Conservation (phyloP, 2,888 invertebrate genomes). For the Drepanosiphum platanoidis region DNA sequence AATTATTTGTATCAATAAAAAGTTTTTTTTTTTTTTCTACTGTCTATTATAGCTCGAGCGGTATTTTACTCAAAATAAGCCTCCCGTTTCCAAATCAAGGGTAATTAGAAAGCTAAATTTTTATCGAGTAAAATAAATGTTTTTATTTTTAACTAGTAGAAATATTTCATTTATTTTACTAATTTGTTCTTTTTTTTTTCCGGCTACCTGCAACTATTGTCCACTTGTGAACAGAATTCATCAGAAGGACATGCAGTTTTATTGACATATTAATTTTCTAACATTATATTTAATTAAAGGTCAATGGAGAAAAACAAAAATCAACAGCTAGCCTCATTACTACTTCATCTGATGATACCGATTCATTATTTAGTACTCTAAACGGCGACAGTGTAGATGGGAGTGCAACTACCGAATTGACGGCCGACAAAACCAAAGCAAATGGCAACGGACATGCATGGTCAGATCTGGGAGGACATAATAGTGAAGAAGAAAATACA, state of each 20-base stretch:
- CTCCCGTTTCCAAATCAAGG: conserved; percentile 56
- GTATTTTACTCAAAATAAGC: conserved; percentile 61
- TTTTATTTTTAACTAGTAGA: conserved; percentile 16
- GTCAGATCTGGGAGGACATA: conserved; percentile 39
- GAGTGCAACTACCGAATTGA: conserved; percentile 1
- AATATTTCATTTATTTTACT: conserved; percentile 51
- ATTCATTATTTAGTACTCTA: conserved; percentile 52
- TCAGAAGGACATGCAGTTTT: conserved; percentile 38
- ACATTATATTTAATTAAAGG: conserved; percentile 10
- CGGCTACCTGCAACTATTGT: conserved; percentile 33
- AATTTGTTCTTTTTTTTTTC: too few relatives aligned
- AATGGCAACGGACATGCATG: conserved; percentile 28
- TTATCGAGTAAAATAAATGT: conserved; percentile 34
- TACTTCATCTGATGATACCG: conserved; percentile 59
- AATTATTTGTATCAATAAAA: background rate
- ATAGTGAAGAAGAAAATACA: conserved; percentile 53
- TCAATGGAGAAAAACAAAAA: conserved; percentile 59
- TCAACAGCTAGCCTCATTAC: conserved; percentile 15
- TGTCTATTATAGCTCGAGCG: conserved; percentile 56
- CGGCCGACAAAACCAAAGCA: conserved; percentile 27
- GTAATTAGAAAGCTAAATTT: conserved; percentile 33
- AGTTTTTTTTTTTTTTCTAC: conserved; percentile 22
- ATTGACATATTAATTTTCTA: background rate
- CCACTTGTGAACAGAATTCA: conserved; percentile 21
- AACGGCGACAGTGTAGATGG: conserved; percentile 55